Conservation (phyloP, 2,888 invertebrate species). For the Meteorus cinctellus region DNA sequence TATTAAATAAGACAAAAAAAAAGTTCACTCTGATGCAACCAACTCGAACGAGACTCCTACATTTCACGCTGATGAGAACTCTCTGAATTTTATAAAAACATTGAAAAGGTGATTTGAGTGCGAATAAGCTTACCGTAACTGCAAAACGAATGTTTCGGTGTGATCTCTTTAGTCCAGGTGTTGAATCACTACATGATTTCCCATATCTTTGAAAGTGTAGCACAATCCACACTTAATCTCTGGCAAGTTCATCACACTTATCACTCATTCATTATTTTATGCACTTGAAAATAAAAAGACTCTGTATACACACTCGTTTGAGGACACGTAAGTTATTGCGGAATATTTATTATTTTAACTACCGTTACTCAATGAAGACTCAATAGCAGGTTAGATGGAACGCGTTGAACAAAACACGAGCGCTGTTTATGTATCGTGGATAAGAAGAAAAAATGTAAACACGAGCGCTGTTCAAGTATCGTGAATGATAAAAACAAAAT, state of each 20-base stretch:
- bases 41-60: background rate
- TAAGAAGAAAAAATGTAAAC: too few species aligned
- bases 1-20: too few species aligned
- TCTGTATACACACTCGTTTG: too few species aligned
- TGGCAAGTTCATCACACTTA: background rate
- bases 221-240: background rate
- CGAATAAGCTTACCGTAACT: background rate
- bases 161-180: background rate
- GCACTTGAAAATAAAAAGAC: too few species aligned
- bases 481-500: background rate
- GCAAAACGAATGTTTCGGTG: conserved; percentile 6
- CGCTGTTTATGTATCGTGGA: too few species aligned
- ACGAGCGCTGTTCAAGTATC: background rate
- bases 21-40: too few species aligned
- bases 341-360: too few species aligned
- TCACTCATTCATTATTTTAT: background rate
- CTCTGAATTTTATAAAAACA: conserved; percentile 14
- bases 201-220: background rate
- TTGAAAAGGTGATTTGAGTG: background rate
- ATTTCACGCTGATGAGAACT: background rate
- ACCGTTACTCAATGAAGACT: too few species aligned
- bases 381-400: too few species aligned
- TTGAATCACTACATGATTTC: background rate
- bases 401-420: too few species aligned
- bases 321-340: too few species aligned